Percentiles rank a stretch among this genome's conserved stretches.
These are phyloP conservation scores for Octodonta nipae DNA, from an alignment of 2,888 invertebrate species.

Conservation along the genomic window DNA sequence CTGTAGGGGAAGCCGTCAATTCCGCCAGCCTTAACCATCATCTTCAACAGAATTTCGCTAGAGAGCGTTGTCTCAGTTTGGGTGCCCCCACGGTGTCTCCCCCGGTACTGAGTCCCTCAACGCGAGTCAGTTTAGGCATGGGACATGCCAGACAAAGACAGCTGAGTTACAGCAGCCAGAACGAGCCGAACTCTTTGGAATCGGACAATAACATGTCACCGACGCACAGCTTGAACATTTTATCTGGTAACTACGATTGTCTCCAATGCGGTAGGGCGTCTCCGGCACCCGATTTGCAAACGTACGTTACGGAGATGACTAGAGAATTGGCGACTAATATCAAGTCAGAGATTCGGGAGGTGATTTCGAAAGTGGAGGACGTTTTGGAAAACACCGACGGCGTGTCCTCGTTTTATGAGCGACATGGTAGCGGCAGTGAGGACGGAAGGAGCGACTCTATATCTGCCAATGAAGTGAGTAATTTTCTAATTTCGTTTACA, in stretches of 20 bases:
- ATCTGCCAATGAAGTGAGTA: conserved; percentile 47
- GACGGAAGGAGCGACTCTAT: conserved; percentile 54
- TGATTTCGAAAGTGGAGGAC: conserved; percentile 67
- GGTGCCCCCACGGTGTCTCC: conserved; percentile 36
- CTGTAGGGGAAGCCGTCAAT: conserved; percentile 50
- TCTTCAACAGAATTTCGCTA: conserved; percentile 20
- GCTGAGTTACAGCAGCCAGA: conserved; percentile 62
- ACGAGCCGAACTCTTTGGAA: conserved; percentile 54
- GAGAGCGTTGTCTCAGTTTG: conserved; percentile 50
- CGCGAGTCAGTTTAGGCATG: conserved; percentile 52
- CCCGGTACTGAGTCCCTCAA: conserved; percentile 46
- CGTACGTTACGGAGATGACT: conserved; percentile 65
- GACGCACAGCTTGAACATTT: conserved; percentile 38
- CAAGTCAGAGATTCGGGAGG: conserved; percentile 67
- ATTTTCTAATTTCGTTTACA: background rate
- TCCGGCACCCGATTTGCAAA: conserved; percentile 51
- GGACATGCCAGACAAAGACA: conserved; percentile 36
- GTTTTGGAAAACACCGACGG: conserved; percentile 56
- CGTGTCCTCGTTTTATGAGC: conserved; percentile 25
- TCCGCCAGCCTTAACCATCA: conserved; percentile 27
- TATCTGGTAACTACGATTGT: conserved; percentile 40
- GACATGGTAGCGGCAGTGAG: conserved; percentile 42
- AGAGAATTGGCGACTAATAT: conserved; percentile 68
- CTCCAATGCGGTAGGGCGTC: conserved; percentile 43
- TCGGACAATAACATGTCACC: conserved; percentile 36